These are phyloP conservation scores for Furnarius figulus DNA, from an alignment of 2,113 vertebrate genomes.

Conservation along the genomic window DNA sequence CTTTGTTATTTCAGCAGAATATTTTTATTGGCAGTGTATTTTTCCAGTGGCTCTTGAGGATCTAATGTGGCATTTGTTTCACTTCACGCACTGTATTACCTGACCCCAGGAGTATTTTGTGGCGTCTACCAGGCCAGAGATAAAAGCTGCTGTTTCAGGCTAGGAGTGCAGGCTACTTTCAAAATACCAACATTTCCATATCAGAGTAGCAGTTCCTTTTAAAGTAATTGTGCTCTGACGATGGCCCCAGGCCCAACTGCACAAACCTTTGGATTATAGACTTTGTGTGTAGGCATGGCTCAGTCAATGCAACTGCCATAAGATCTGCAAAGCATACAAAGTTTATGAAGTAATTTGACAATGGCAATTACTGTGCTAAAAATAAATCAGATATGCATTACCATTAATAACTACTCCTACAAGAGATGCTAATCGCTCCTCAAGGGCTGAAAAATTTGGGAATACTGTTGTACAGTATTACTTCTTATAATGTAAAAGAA, in stretches of 20 bases:
- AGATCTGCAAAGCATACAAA: rapidly evolving
- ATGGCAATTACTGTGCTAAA: not conserved
- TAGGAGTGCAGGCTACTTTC: not conserved
- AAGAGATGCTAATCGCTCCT: not conserved
- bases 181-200: not conserved
- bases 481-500: not conserved
- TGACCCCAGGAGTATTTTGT: slow-evolving; percentile 19
- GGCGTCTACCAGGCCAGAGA: slow-evolving; percentile 5
- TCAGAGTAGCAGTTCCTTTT: not conserved
- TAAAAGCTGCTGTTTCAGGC: not conserved
- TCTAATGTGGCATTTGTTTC: slow-evolving; percentile 39
- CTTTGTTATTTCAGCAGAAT: slow-evolving; percentile 56
- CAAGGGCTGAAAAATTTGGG: not conserved
- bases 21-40: slow-evolving; percentile 44
- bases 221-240: not conserved
- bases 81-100: not conserved
- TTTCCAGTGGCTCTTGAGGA: slow-evolving; percentile 43
- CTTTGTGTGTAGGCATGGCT: not conserved
- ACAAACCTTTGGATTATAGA: not conserved
- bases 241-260: rapidly evolving
- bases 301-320: not conserved
- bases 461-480: not conserved
- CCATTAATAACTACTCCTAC: not conserved
- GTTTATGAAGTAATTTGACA: not conserved
- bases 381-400: not conserved